These are phyloP conservation scores for Tiaroga cobitis DNA, from an alignment of 2,797 vertebrate species.

Conservation along the genomic window DNA sequence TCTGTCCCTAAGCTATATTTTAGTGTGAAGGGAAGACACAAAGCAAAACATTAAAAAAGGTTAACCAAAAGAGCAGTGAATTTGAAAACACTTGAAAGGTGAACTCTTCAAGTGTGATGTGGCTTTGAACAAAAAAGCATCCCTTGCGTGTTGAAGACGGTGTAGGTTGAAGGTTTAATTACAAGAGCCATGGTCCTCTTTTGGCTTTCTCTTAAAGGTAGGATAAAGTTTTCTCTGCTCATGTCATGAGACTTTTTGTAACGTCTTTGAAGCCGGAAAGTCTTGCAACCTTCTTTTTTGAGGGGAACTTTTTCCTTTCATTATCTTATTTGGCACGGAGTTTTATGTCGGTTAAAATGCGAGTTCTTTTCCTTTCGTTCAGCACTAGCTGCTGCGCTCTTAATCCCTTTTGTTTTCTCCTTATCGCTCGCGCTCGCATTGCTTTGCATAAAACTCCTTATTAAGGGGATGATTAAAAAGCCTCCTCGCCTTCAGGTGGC, in stretches of 20 bases:
- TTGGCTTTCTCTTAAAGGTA: conserved; percentile 40
- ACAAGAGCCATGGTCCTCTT: conserved; percentile 43
- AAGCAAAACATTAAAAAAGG: conserved; percentile 68
- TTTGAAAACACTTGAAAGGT: conserved; percentile 70
- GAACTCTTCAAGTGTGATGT: conserved; percentile 66
- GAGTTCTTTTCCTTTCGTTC: conserved; percentile 61
- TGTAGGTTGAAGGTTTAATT: conserved; percentile 67
- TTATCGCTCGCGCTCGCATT: conserved; percentile 77
- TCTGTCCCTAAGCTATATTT: conserved; percentile 68
- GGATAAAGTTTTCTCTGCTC: conserved; percentile 33
- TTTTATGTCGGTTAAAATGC: conserved; percentile 66
- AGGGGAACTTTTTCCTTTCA: conserved; percentile 48
- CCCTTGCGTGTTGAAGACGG: conserved; percentile 56
- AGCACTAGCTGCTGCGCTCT: conserved; percentile 29
- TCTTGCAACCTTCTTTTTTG: conserved; percentile 27
- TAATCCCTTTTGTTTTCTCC: conserved; percentile 64
- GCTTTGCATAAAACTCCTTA: conserved; percentile 84
- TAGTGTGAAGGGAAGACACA: conserved; percentile 62
- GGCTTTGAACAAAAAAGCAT: conserved; percentile 41
- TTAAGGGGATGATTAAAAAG: conserved; percentile 86
- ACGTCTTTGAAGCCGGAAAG: conserved; percentile 40
- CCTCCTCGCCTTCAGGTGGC: conserved; percentile 78
- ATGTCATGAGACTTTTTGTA: conserved; percentile 54
- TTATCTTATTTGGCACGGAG: conserved; percentile 50
- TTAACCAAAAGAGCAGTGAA: conserved; percentile 66